Evolutionary conservation across 2,888 invertebrate species (phyloP).

Genomic region (Ennomos fuscantarius): DNA sequence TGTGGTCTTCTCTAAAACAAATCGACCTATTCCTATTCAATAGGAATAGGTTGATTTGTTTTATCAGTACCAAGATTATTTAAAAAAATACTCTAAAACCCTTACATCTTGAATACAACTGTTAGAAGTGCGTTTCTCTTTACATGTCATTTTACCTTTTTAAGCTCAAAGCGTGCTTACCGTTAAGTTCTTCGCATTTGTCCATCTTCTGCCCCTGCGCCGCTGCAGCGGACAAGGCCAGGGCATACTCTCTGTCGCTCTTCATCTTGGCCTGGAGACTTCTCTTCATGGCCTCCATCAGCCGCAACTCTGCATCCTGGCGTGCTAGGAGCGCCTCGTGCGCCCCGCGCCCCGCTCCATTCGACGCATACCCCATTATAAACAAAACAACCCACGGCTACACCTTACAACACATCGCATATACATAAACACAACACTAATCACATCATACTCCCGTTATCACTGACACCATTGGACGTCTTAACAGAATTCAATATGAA

Average conservation of each 20-base stretch:
- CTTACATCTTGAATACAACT: neutral
- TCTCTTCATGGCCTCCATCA: slow-evolving; percentile 96
- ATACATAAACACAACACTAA: slow-evolving; percentile 77
- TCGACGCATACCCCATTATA: slow-evolving; percentile 93
- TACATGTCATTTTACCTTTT: too few species aligned
- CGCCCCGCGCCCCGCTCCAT: slow-evolving; percentile 94
- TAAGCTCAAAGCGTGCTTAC: slow-evolving; percentile 55
- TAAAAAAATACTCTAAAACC: neutral
- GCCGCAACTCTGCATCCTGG: slow-evolving; percentile 96
- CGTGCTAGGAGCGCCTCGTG: slow-evolving; percentile 96
- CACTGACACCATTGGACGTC: slow-evolving; percentile 63
- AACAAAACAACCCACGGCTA: slow-evolving; percentile 57
- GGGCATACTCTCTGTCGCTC: slow-evolving; percentile 96
- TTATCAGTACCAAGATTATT: too few species aligned
- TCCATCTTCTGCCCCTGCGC: slow-evolving; percentile 94
- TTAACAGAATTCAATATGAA: slow-evolving; percentile 51
- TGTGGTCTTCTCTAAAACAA: too few species aligned
- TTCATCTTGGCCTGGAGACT: slow-evolving; percentile 95
- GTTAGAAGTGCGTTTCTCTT: too few species aligned
- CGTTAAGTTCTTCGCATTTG: slow-evolving; percentile 89
- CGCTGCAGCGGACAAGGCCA: slow-evolving; percentile 92
- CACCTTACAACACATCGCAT: slow-evolving; percentile 70
- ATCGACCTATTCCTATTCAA: too few species aligned
- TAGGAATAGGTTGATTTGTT: too few species aligned
- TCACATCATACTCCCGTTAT: slow-evolving; percentile 76